Conservation (phyloP, 2,888 invertebrate species). For the Xestia c-nigrum region DNA sequence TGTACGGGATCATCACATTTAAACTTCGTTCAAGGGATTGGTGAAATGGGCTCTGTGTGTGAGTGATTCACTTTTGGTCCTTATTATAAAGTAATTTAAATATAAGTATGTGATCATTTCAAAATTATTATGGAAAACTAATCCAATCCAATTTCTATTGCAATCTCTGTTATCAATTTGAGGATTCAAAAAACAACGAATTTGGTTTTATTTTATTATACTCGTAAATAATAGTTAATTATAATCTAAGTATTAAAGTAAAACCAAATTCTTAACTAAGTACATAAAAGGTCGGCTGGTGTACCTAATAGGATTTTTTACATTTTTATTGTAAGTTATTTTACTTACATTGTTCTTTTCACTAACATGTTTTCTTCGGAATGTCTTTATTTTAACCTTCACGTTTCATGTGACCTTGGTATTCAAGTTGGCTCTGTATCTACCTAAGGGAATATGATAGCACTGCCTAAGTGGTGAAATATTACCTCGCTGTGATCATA, state of each 20-base stretch:
- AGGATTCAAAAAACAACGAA: background rate
- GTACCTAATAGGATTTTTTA: no score
- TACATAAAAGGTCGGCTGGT: background rate
- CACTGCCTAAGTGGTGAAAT: slow-evolving; percentile 19
- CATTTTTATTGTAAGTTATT: background rate
- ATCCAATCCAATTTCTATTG: background rate
- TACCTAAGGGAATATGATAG: slow-evolving; percentile 17
- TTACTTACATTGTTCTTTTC: background rate
- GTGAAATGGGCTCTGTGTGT: background rate
- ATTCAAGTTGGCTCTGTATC: background rate
- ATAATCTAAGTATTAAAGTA: no score
- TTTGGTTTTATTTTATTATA: background rate
- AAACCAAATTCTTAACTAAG: background rate
- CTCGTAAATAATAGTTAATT: background rate
- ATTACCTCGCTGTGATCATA: background rate
- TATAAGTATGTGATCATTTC: background rate
- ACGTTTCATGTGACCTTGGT: background rate
- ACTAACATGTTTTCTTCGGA: background rate
- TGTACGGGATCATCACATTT: background rate
- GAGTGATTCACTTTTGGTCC: background rate
- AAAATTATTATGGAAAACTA: background rate
- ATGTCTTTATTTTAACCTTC: background rate
- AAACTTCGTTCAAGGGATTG: background rate
- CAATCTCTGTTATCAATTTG: background rate
- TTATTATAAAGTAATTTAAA: background rate